Evolutionary conservation across 2,113 vertebrate species (phyloP), one percentile per base, ranked within the genome.

Genomic region (Eonycteris spelaea): DNA sequence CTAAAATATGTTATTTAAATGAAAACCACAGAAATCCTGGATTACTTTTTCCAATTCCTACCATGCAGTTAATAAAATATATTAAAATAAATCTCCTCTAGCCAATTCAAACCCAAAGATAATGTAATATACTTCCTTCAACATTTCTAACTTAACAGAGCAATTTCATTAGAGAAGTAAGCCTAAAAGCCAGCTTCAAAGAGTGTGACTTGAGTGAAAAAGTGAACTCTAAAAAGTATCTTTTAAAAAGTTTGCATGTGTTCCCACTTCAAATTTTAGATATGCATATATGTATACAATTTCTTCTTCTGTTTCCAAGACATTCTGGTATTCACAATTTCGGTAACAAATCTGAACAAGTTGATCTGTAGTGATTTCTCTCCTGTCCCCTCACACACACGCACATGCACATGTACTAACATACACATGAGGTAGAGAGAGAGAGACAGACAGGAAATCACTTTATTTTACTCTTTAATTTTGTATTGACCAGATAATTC

Each of bases 401-500:
- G 5, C 6, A n/a, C 6, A 73, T 59, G 57, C 33, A 75, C 26
- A 59, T 3, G 7, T 4, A 43, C 16, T 33, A 59, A 63, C 35
- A 65, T 6, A 51, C 3, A 6, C 3, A 26, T 1, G 5, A 40
- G 7, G 5, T 6, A 74, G 6, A 45, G n/a, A 35, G 2, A 30
- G n/a, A 35, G 1, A 30, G 55, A 57, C 55, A 71, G n/a, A 73
- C 0, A 14, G n/a, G 70, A 7, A 79, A 94, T 68, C 35, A 91
- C 40, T 87, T 96, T 63, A 65, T 87, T 93, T 70, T 35, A 48
- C 28, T 53, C 21, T 89, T 73, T 22, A 45, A 68, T 45, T 79
- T 30, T 80, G 28, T 40, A 12, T 57, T 14, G 9, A 59, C 22
- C 51, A 33, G 21, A 65, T 6, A 45, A 78, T 2, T 43, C 13